Percentiles rank a stretch among this genome's conserved stretches.
These are phyloP conservation scores for Thomomys bottae DNA, from an alignment of 2,113 vertebrate species.

Conservation along the genomic window DNA sequence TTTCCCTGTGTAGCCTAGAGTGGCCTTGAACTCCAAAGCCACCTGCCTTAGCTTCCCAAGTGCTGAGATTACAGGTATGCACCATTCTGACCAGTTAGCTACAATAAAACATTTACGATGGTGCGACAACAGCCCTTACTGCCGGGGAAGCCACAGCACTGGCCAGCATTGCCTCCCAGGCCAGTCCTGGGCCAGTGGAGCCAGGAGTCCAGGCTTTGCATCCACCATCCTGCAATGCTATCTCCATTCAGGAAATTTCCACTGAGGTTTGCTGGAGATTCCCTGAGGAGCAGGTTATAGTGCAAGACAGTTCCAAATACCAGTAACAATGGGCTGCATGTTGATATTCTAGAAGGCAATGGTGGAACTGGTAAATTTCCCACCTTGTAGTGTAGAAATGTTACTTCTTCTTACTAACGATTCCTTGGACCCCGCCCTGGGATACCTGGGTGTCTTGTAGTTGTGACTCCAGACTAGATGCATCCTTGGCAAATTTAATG, in stretches of 20 bases:
- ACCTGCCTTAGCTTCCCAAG: too few relatives aligned
- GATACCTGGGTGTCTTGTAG: constrained; percentile 96
- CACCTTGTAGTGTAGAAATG: accelerated
- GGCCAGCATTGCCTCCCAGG: accelerated
- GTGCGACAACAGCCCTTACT: accelerated
- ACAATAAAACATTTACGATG: not conserved
- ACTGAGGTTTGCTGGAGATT: not conserved
- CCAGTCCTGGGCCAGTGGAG: not conserved
- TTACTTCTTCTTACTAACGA: not conserved
- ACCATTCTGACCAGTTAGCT: not conserved
- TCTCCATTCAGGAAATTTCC: too few relatives aligned
- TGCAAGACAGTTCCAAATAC: too few relatives aligned
- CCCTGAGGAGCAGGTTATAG: not conserved
- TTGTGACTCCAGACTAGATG: constrained; percentile 92
- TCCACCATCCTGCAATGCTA: too few relatives aligned
- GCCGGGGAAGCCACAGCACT: not conserved
- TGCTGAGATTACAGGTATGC: too few relatives aligned
- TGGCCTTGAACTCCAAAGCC: too few relatives aligned
- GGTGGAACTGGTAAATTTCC: not conserved
- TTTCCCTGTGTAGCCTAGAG: too few relatives aligned
- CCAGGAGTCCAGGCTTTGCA: not conserved
- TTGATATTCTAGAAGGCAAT: not conserved
- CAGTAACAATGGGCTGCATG: not conserved
- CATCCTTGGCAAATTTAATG: constrained; percentile 96
- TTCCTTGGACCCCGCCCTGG: not conserved